Base-by-base conservation (phyloP, 1,140 invertebrate species). In the Physella acuta region DNA sequence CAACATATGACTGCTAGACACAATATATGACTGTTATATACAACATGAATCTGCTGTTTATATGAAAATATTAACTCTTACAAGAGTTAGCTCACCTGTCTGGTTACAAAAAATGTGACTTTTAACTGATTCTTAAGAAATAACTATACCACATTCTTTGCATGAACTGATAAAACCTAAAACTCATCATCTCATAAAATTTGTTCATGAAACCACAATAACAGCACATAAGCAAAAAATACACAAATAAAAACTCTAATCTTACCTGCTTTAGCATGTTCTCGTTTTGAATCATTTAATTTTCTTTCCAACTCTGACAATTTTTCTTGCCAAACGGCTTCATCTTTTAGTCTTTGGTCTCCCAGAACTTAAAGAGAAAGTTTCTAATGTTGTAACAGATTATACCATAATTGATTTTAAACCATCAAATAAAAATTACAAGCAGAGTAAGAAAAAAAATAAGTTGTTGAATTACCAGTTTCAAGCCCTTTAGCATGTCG, bases 401-500 rank as follows among this genome's bases (percentile, higher is more conserved):
- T 26, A 8, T 16, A 26, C 14, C 11, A 26, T 26, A 16, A 11
- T 11, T 56, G 16, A 16, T 16, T 11, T n/a, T 26, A 56, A 56
- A 26, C 11, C 11, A 16, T 11, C 26, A 56, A 56, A 16, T 11
- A 8, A 26, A 8, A 56, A 26, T 16, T 8, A 26, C 16, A 56
- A 8, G 11, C 11, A 16, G 53, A 26, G 26, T 56, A 56, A 16
- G 11, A 26, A 56, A 26, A 8, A 56, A 11, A 16, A 14, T 49
- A 14, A 49, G n/a, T 49, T 14, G 11, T 49, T 26, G 16, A 37
- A 28, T 34, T 73, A 78, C 75, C 73, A 70, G 71, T 69, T 67
- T 76, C 59, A 3, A 71, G 26, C 11, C 62, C 69, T 4, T 72
- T 49, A 51, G 74, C 71, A 59, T 75, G 71, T 67, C 71, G 75